phyloP scores from a whole-genome alignment of 2,888 invertebrate species.

The Leucozona laternaria region DNA sequence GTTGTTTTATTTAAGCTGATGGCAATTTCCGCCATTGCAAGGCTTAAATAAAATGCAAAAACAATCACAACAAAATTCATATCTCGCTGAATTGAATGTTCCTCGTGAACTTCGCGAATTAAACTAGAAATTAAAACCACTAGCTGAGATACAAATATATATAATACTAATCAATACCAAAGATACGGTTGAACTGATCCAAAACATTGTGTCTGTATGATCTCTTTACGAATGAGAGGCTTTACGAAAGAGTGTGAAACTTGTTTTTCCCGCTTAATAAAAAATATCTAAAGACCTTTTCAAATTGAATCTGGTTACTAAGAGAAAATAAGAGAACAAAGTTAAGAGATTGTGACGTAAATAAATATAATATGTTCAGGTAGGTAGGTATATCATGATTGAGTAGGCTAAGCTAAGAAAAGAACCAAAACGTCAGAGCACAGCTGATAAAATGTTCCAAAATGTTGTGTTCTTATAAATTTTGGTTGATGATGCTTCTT shows the following conservation, averaged over 20 bases:
- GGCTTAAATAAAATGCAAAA: not conserved
- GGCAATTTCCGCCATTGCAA: not conserved
- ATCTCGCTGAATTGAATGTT: not conserved
- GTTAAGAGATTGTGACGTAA: not conserved
- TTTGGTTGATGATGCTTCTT: not conserved
- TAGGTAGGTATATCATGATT: not conserved
- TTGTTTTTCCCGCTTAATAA: not conserved
- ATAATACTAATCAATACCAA: not conserved
- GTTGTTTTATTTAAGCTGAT: not conserved
- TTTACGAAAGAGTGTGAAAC: not conserved
- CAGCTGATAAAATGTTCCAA: too few relatives aligned
- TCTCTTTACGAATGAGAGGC: constrained; percentile 12
- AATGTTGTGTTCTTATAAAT: not conserved
- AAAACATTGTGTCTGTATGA: not conserved
- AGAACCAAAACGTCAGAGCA: too few relatives aligned
- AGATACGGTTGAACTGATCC: not conserved
- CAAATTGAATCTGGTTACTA: not conserved
- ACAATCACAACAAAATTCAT: constrained; percentile 24
- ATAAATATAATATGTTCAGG: not conserved
- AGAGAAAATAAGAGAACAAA: not conserved
- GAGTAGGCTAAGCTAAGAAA: not conserved
- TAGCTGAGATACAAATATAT: not conserved
- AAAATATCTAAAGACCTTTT: not conserved
- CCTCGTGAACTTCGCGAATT: not conserved
- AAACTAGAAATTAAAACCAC: constrained; percentile 18